Conservation (phyloP, 1,140 invertebrate species). For the Calycopis cecrops region DNA sequence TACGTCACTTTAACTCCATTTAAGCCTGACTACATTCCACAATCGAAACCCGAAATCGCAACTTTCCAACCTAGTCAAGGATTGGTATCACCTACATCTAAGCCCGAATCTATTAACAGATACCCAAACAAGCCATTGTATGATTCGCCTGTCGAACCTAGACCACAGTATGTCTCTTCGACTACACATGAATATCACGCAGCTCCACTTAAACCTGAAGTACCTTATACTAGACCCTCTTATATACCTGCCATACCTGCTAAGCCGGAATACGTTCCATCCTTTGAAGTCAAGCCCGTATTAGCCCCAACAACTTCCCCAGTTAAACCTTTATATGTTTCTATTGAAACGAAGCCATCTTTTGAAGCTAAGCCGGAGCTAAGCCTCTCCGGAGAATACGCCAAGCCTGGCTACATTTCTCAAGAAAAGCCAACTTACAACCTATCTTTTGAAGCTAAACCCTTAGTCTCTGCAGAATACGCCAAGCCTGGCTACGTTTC, state of each 20-base stretch:
- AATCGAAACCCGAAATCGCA: neutral
- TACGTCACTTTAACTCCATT: neutral
- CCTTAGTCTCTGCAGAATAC: neutral
- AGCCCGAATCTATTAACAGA: too few species aligned
- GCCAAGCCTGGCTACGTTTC: neutral
- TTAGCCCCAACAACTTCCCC: neutral
- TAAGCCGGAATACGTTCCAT: conserved; percentile 1
- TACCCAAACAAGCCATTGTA: neutral
- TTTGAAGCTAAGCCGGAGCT: conserved; percentile 3
- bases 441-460: conserved; percentile 3
- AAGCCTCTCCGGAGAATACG: too few species aligned
- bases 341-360: neutral
- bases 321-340: neutral
- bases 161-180: neutral
- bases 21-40: neutral
- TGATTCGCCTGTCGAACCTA: neutral
- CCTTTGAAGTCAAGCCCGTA: too few species aligned
- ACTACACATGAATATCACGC: neutral
- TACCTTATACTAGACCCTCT: neutral
- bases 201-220: neutral
- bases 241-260: too few species aligned
- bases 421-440: neutral
- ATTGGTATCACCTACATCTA: too few species aligned
- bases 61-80: too few species aligned
- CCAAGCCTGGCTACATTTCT: neutral